These are phyloP conservation scores for Ficedula albicollis DNA, from an alignment of 2,797 vertebrate species.

Conservation along the genomic window DNA sequence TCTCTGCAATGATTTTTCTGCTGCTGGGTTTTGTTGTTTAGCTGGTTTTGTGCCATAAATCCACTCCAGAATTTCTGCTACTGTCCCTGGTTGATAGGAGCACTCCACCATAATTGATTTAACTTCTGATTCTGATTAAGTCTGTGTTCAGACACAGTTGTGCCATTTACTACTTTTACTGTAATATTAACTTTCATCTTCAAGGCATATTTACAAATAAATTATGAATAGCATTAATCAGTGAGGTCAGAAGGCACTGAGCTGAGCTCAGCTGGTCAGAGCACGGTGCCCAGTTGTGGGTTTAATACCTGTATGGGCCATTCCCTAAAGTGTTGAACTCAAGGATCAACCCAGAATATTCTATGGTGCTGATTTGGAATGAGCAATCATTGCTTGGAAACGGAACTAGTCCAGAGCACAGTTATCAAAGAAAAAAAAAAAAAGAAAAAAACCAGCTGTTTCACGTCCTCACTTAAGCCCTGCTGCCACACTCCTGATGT, in stretches of 20 bases:
- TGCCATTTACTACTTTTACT: background rate
- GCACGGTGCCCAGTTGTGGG: no score
- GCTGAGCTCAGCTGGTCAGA: background rate
- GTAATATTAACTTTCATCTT: background rate
- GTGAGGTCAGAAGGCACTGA: background rate
- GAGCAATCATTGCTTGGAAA: background rate
- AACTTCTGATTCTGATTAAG: background rate
- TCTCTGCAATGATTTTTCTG: background rate
- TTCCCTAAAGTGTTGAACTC: background rate
- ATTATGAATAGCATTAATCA: background rate
- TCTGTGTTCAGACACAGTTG: background rate
- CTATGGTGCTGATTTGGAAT: background rate
- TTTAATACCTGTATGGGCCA: background rate
- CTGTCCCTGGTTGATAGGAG: background rate
- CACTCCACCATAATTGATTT: background rate
- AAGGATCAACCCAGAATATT: background rate
- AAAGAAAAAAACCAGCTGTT: background rate
- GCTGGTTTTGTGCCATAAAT: background rate
- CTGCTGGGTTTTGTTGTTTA: background rate
- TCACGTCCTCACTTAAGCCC: background rate
- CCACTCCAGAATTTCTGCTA: background rate
- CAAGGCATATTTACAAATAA: background rate
- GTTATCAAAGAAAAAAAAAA: background rate
- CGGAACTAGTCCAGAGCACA: background rate
- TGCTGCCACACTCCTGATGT: background rate